Conservation (phyloP, 2,113 vertebrate genomes). For the Ptyas mucosa region DNA sequence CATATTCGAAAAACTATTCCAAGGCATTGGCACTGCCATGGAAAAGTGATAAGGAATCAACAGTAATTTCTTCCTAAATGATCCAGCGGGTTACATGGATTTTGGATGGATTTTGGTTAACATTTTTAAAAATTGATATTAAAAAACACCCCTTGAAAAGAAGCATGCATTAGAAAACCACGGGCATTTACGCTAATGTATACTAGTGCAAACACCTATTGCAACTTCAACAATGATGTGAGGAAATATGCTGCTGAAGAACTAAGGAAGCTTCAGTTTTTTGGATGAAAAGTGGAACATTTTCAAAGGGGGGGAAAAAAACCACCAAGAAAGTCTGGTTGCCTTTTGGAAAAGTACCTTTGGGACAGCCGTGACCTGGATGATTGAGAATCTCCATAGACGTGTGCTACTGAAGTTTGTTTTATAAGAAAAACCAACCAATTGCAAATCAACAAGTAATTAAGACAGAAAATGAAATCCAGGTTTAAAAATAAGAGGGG, state of each 20-base stretch:
- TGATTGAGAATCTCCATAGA: background rate
- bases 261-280: background rate
- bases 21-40: background rate
- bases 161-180: background rate
- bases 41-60: background rate
- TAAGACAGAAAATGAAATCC: background rate
- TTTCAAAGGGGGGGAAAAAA: background rate
- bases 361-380: background rate
- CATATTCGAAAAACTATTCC: background rate
- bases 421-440: background rate
- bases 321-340: background rate
- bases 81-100: background rate
- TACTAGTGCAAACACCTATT: background rate
- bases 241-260: background rate
- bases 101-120: background rate
- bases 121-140: background rate
- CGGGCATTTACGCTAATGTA: background rate
- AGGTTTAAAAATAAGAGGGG: background rate
- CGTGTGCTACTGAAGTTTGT: background rate
- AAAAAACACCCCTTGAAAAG: background rate
- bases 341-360: background rate
- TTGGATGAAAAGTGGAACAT: background rate
- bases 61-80: background rate
- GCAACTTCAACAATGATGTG: background rate
- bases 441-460: background rate